phyloP scores from a whole-genome alignment of 2,888 invertebrate species.

The Andricus quercusramuli region DNA sequence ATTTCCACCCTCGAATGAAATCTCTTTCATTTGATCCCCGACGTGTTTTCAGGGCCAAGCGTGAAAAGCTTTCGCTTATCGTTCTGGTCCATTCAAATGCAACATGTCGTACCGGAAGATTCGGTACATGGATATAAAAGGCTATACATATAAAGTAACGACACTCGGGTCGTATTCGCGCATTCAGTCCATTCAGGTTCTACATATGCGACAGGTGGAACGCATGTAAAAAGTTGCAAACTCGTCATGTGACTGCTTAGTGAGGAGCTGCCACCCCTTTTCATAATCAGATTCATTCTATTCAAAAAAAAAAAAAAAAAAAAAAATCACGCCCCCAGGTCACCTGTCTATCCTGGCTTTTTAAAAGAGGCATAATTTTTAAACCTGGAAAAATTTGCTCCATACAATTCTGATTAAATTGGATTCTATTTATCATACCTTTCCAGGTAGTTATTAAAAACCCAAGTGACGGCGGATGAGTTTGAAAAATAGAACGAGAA shows the following conservation, averaged over 20 bases:
- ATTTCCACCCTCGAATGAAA: conserved; percentile 42
- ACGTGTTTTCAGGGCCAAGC: conserved; percentile 46
- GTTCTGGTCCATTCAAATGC: conserved; percentile 30
- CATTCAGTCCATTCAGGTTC: conserved; percentile 10
- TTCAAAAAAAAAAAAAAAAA: not conserved
- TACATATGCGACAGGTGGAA: conserved; percentile 58
- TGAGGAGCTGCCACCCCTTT: conserved; percentile 12
- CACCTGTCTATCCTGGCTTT: not conserved
- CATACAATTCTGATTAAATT: not conserved
- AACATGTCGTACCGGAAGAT: conserved; percentile 42
- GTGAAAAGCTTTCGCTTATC: conserved; percentile 49
- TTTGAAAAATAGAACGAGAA: not conserved
- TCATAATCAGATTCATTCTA: not conserved
- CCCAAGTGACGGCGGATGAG: not conserved
- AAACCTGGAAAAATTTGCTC: not conserved
- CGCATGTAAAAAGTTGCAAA: conserved; percentile 54
- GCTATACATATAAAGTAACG: conserved; percentile 6
- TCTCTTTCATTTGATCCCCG: conserved; percentile 41
- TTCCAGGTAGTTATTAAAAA: not conserved
- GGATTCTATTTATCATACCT: not conserved
- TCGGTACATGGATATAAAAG: not conserved
- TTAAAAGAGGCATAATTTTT: not conserved
- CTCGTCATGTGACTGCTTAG: conserved; percentile 30
- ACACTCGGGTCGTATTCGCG: conserved; percentile 11
- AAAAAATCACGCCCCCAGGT: not conserved